These are phyloP conservation scores for Cancer borealis DNA, from an alignment of 2,888 invertebrate genomes.

Conservation along the genomic window DNA sequence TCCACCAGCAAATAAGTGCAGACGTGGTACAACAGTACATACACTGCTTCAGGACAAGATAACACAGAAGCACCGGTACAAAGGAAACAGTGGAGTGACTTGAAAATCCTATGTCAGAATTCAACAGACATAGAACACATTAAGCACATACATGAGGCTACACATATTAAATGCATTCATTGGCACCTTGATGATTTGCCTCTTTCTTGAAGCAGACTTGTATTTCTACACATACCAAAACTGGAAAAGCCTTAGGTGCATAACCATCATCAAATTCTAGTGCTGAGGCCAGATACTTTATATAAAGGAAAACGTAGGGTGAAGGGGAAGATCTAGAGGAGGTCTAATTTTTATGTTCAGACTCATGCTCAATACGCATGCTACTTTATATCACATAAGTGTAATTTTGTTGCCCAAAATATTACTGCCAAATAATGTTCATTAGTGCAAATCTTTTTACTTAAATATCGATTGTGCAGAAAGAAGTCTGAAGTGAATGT, in stretches of 20 bases:
- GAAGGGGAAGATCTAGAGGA: conserved; percentile 30
- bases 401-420: background rate
- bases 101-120: conserved; percentile 7
- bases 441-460: background rate
- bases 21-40: background rate
- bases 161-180: conserved; percentile 46
- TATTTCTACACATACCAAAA: background rate
- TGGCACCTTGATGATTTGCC: conserved; percentile 54
- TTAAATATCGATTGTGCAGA: background rate
- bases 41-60: background rate
- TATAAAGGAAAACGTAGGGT: background rate
- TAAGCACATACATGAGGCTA: conserved; percentile 47
- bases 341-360: background rate
- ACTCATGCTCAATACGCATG: background rate
- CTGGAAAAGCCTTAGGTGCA: background rate
- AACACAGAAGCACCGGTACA: conserved; percentile 31
- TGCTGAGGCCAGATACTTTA: conserved; percentile 7
- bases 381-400: background rate
- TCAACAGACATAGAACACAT: background rate
- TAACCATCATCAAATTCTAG: background rate
- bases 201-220: background rate
- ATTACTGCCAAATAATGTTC: background rate
- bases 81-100: conserved; percentile 35
- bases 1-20: conserved; percentile 6
- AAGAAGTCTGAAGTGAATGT: background rate